Conservation (phyloP, 2,797 vertebrate species). For the Eutrigla gurnardus region DNA sequence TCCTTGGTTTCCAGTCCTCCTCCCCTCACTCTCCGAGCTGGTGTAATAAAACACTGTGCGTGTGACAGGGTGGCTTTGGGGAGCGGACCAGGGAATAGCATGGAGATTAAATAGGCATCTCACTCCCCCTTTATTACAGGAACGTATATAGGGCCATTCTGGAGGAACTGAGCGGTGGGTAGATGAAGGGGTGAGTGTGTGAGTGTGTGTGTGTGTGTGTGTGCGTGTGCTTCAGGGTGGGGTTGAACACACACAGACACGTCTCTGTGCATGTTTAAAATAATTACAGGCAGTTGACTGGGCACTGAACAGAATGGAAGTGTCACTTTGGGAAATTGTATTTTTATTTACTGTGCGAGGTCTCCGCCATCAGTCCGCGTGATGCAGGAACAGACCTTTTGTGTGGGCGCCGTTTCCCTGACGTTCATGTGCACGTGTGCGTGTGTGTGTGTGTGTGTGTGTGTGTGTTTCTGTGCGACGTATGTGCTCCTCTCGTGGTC, state of each 20-base stretch:
- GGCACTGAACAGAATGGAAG: conserved; percentile 70
- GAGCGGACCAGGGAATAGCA: conserved; percentile 8
- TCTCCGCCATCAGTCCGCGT: conserved; percentile 48
- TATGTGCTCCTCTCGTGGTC: neutral
- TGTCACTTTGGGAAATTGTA: conserved; percentile 73
- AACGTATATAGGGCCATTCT: conserved; percentile 14
- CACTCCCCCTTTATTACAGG: conserved; percentile 32
- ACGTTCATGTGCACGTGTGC: neutral
- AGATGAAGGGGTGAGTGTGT: conserved; percentile 15
- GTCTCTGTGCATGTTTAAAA: conserved; percentile 60
- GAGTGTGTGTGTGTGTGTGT: conserved; percentile 9
- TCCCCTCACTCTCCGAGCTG: neutral
- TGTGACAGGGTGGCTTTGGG: conserved; percentile 28
- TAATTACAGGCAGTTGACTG: conserved; percentile 71
- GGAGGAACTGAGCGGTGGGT: conserved; percentile 7
- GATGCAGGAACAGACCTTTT: conserved; percentile 14
- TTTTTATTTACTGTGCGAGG: conserved; percentile 77
- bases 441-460: neutral
- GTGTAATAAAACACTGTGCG: conserved; percentile 23
- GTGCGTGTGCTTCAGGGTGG: neutral
- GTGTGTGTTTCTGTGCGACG: neutral
- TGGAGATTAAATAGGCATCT: conserved; percentile 25
- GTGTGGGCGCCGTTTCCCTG: neutral
- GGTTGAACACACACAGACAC: conserved; percentile 25
- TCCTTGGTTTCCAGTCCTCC: neutral